phyloP scores from a whole-genome alignment of 2,113 vertebrate genomes.

The Heliornis fulica region DNA sequence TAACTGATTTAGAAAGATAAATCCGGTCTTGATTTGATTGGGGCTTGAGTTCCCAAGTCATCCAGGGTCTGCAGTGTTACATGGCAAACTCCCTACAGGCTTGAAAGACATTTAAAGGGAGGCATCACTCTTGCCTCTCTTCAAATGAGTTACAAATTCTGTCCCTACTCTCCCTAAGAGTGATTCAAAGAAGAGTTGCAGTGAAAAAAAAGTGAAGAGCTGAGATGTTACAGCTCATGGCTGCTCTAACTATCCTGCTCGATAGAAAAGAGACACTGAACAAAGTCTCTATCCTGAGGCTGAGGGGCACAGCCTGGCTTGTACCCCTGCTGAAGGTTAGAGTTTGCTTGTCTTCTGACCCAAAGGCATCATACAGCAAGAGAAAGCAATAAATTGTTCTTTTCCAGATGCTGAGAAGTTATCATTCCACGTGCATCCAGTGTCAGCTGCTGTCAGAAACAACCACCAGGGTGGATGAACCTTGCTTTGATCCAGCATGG shows the following conservation, averaged over 20 bases:
- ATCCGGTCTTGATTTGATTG: background rate
- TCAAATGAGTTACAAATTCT: background rate
- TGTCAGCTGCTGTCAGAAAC: background rate
- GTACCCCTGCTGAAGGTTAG: background rate
- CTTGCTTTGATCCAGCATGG: background rate
- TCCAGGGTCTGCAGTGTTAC: background rate
- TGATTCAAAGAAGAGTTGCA: background rate
- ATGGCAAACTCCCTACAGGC: background rate
- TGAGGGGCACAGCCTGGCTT: background rate
- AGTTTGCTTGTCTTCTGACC: background rate
- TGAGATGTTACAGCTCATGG: background rate
- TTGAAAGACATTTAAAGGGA: background rate
- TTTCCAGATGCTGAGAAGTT: background rate
- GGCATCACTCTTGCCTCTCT: background rate
- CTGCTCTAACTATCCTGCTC: background rate
- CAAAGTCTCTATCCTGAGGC: background rate
- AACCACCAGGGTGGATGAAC: background rate
- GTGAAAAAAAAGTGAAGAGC: background rate
- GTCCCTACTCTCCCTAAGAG: background rate
- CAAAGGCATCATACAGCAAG: background rate
- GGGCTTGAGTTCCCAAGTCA: background rate
- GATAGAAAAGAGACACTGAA: background rate
- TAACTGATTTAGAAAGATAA: background rate
- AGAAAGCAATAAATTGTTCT: background rate
- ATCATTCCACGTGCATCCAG: background rate